phyloP scores from a whole-genome alignment of 2,113 vertebrate species.

The Daubentonia madagascariensis region DNA sequence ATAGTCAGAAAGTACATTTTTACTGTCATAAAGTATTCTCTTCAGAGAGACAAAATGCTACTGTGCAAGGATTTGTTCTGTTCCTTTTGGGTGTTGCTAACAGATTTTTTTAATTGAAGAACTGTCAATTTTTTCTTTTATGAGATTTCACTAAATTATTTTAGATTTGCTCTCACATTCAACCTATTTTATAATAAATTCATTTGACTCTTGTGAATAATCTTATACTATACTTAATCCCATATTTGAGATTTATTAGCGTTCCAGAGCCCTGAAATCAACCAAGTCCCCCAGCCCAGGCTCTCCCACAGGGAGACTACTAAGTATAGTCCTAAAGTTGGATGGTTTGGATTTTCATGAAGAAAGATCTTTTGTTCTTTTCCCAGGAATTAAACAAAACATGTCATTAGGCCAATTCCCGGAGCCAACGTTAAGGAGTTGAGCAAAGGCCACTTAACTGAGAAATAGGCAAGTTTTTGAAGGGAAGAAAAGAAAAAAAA shows the following conservation, averaged over 20 bases:
- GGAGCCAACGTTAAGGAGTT: not conserved
- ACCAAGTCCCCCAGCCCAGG: not conserved
- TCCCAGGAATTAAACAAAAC: conserved; percentile 10
- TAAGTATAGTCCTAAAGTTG: not conserved
- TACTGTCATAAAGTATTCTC: not conserved
- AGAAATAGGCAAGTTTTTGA: not conserved
- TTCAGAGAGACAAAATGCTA: not conserved
- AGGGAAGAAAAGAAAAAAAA: not conserved
- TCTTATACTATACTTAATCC: not conserved
- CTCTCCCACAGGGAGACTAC: not conserved
- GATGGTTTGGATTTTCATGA: not conserved
- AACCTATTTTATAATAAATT: not conserved
- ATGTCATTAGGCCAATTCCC: not conserved
- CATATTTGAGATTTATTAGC: not conserved
- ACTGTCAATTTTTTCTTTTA: not conserved
- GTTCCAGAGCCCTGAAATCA: not conserved
- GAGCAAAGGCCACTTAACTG: not conserved
- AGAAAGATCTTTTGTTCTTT: conserved; percentile 30
- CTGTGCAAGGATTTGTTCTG: not conserved
- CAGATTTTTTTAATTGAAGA: not conserved
- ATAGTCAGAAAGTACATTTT: not conserved
- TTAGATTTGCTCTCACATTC: conserved; percentile 2
- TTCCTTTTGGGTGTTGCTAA: not conserved
- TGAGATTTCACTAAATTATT: not conserved
- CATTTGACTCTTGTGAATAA: not conserved